Conservation (phyloP, 2,797 vertebrate genomes). For the Anolis apletophallus region DNA sequence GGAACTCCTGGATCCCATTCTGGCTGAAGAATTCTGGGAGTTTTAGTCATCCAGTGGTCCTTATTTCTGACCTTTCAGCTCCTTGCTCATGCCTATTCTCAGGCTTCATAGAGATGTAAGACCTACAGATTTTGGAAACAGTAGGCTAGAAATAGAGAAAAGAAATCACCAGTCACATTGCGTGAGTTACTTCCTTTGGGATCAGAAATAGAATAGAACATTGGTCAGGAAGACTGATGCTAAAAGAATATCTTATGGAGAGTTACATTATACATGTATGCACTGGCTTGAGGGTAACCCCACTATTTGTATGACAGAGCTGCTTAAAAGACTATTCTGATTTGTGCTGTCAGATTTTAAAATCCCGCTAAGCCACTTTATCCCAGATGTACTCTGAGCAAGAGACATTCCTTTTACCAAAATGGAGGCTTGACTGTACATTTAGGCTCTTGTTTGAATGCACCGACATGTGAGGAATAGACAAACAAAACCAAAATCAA, state of each 20-base stretch:
- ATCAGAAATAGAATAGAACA: conserved; percentile 22
- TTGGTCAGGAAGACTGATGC: conserved; percentile 28
- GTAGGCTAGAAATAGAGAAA: conserved; percentile 10
- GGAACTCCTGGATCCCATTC: too few relatives aligned
- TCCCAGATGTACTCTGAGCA: conserved; percentile 59
- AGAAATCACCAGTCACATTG: conserved; percentile 24
- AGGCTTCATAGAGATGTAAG: neutral
- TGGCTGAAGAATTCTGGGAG: too few relatives aligned
- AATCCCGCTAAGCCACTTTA: conserved; percentile 18
- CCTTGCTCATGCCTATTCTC: neutral
- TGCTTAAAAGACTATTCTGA: conserved; percentile 31
- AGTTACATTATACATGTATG: conserved; percentile 59
- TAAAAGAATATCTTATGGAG: conserved; percentile 53
- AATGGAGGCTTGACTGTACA: conserved; percentile 21
- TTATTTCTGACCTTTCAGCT: neutral
- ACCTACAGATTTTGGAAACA: neutral
- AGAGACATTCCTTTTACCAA: neutral
- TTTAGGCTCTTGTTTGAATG: conserved; percentile 43
- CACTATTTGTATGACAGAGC: conserved; percentile 27
- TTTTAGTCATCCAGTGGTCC: neutral
- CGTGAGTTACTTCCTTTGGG: conserved; percentile 9
- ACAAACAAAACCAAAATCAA: conserved; percentile 20
- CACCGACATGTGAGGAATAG: conserved; percentile 31
- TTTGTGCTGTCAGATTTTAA: conserved; percentile 33
- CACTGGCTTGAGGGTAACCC: conserved; percentile 48